Base-by-base conservation (phyloP, 1,140 invertebrate species). In the Oryctes rhinoceros region DNA sequence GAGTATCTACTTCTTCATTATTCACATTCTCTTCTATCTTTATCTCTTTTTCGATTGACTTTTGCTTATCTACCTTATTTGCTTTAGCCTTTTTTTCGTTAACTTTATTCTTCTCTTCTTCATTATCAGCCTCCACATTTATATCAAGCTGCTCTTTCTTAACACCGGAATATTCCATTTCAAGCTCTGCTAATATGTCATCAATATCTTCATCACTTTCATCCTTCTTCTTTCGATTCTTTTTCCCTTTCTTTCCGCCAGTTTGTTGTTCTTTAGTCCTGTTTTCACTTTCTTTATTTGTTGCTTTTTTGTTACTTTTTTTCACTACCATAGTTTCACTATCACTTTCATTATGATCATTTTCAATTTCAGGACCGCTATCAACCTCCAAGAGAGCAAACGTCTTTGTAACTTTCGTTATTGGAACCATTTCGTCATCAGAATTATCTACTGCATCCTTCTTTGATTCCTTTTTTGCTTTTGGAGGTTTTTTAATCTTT, bases 181-280 rank as follows among this genome's bases (percentile, higher is more conserved):
- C 92, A 81, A 95, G 88, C 88, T 95, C 94, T 35, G 94, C 95
- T 82, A 97, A 87, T 67, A 95, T 93, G 88, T 95, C 94, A 85
- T 97, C 95, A 81, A 96, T 90, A 86, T 96, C 95, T 84, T 96
- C 94, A 85, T 95, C 94, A 86, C 94, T 95, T 78, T 95, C 93
- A 84, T 94, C 92, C 47, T 92, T 92, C 88, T 93, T 94, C 85
- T 92, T 94, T 84, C 91, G 94, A 24, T 88, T 83, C 84, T 94
- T 94, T 85, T 94, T 94, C 11, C 91, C 90, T 87, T 93, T 92
- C 87, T 92, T 92, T 59, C 89, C 89, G 81, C 89, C 88, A 80
- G 88, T 47, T 49, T 76, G 65, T 84, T 92, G 65, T 84, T 92
- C 91, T 85, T 91, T 89, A 80, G 84, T 83, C 82, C 88, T 90